Conservation (phyloP, 2,888 invertebrate species). For the Nebria brevicollis region DNA sequence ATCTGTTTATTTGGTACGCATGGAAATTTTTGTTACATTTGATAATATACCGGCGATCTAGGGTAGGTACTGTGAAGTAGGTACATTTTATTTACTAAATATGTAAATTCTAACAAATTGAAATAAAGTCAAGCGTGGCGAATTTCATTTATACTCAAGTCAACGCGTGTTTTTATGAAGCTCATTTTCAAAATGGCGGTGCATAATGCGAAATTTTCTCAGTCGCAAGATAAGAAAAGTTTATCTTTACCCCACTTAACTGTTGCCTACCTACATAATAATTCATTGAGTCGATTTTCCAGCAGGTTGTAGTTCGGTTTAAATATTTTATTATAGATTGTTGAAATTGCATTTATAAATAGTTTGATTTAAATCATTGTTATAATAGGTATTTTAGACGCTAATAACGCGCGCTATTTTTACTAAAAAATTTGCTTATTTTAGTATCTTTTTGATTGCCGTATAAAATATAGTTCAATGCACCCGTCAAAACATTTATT, state of each 20-base stretch:
- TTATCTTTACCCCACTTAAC: background rate
- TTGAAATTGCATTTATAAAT: background rate
- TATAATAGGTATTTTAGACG: background rate
- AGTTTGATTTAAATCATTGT: background rate
- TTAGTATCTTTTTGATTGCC: background rate
- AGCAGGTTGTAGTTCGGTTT: background rate
- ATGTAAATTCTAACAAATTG: background rate
- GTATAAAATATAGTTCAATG: conserved; percentile 1
- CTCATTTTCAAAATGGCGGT: background rate
- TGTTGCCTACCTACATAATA: background rate
- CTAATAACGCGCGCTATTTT: background rate
- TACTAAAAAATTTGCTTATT: background rate
- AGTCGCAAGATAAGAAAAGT: background rate
- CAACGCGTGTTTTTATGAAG: background rate
- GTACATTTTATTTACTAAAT: background rate
- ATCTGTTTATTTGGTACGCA: background rate
- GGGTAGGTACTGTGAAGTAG: background rate
- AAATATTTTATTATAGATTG: background rate
- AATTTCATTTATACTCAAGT: background rate
- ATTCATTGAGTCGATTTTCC: background rate
- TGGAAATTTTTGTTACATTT: background rate
- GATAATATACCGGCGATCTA: background rate
- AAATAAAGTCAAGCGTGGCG: background rate
- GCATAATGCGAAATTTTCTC: background rate
- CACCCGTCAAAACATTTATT: conserved; percentile 1